Base-by-base conservation (phyloP, 1,140 invertebrate species). In the Ctenoplectra terminalis region DNA sequence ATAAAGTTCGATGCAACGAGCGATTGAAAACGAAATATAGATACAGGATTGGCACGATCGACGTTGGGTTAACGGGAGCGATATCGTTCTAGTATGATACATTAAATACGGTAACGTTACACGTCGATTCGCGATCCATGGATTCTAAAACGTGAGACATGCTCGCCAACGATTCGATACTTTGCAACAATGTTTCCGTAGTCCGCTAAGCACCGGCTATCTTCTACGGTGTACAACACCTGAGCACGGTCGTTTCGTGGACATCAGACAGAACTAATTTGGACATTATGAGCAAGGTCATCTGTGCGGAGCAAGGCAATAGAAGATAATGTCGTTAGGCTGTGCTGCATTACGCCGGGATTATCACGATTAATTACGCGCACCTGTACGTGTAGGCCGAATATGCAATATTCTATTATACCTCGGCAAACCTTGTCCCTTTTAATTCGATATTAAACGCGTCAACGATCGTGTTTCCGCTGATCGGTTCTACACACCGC, bases 341-440 rank as follows among this genome's bases (percentile, higher is more conserved):
- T 69, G 67, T 63, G 81, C 81, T 86, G 84, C 81, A 87, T 87
- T 85, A 86, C 84, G 74, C 74, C 71, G 82, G 85, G 74, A 86
- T 87, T 87, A 87, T 86, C 84, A 81, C 85, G 83, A 85, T 86
- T 86, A 86, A 86, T 86, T 86, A 86, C 84, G 72, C 71, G 79
- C 79, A 74, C 73, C 54, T 75, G 83, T 77, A 82, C 79, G 50
- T 64, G 72, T 86, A 85, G 78, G 80, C 83, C 84, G 83, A 85
- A 71, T 84, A 85, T 66, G 61, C 50, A 81, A 72, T 84, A 85
- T 86, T 76, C 77, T 31, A 48, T 73, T 73, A 80, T n/a, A 54
- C 43, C 58, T 37, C 58, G 48, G n/a, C 20, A 17, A 63, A 26
- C 23, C 54, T 73, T 43, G 34, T 23, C 56, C 56, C 17, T 34